These are phyloP conservation scores for Candoia aspera DNA, from an alignment of 2,113 vertebrate species.

Conservation along the genomic window DNA sequence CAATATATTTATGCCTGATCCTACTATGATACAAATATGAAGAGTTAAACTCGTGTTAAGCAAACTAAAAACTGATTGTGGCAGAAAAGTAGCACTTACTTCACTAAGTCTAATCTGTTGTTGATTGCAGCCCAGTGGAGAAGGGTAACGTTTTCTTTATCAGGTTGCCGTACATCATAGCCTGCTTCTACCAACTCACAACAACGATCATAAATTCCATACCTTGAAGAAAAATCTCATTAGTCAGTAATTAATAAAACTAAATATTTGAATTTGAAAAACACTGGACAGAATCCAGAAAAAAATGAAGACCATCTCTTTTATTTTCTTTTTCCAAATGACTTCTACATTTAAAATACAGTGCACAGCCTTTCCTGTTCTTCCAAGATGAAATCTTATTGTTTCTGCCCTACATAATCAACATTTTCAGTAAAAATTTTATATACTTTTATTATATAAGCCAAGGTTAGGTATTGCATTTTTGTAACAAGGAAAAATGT, in stretches of 20 bases:
- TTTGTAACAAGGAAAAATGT: neutral
- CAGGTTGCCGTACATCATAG: conserved; percentile 95
- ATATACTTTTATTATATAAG: neutral
- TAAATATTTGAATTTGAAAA: neutral
- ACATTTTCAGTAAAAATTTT: neutral
- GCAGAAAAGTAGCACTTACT: conserved; percentile 76
- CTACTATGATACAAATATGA: neutral
- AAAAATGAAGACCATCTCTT: neutral
- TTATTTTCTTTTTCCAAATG: neutral
- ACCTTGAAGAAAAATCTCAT: conserved; percentile 73
- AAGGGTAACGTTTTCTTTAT: conserved; percentile 98
- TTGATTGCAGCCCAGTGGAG: conserved; percentile 99
- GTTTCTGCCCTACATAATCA: neutral
- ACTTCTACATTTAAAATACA: neutral
- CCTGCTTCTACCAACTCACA: conserved; percentile 97
- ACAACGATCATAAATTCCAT: conserved; percentile 96
- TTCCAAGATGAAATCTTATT: neutral
- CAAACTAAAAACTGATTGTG: neutral
- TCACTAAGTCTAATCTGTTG: conserved; percentile 97
- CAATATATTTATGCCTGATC: neutral
- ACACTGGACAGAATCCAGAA: neutral
- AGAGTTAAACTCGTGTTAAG: neutral
- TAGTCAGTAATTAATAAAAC: neutral
- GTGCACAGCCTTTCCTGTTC: neutral
- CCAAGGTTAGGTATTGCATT: neutral